Base-by-base conservation (phyloP, 1,140 invertebrate genomes). In the Maniola jurtina region DNA sequence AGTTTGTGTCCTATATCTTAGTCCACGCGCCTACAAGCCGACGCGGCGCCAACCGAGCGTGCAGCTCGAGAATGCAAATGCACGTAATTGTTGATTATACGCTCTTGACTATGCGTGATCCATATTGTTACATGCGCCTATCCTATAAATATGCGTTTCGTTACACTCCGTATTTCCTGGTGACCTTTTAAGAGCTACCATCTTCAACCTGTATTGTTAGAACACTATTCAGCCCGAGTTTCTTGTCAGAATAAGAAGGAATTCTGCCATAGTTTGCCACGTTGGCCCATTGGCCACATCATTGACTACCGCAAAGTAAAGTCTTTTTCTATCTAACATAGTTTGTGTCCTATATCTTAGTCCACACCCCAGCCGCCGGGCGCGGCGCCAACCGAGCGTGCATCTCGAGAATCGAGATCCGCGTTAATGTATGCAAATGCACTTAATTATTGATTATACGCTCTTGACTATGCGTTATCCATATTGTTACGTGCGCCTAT, bases 51-150 rank as follows among this genome's bases (percentile, higher is more conserved):
- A 73, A 45, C 64, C 59, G 13, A 6, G 42, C 42, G n/a, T n/a
- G n/a, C n/a, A n/a, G n/a, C n/a, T 65, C 64, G 59, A 72, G 73
- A 75, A 70, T 70, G 68, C 65, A 57, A 71, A 68, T 69, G 71
- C 54, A 68, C 62, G 50, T 73, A 70, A 73, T 75, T 75, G 67
- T 65, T 68, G 68, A 70, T 73, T 73, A 48, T 63, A 38, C 42
- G 34, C 62, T 42, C 45, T 60, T 66, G 57, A 56, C 57, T 66
- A 45, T 59, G 38, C 47, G 64, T 54, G 38, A 55, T 61, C 54
- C 54, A 55, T 50, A 66, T 60, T 64, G 62, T 64, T 64, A 64
- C 15, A 10, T 47, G n/a, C 36, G 11, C 13, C 33, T 4, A 1
- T 58, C 13, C 35, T 60, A 34, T 61, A 38, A 45, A 40, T 45